A percentile compares a stretch with the other conserved stretches of the same genome.
phyloP scores from a whole-genome alignment of 30 jellyfish, hydroid and myxozoan genomes.

The Turritopsis rubra region DNA sequence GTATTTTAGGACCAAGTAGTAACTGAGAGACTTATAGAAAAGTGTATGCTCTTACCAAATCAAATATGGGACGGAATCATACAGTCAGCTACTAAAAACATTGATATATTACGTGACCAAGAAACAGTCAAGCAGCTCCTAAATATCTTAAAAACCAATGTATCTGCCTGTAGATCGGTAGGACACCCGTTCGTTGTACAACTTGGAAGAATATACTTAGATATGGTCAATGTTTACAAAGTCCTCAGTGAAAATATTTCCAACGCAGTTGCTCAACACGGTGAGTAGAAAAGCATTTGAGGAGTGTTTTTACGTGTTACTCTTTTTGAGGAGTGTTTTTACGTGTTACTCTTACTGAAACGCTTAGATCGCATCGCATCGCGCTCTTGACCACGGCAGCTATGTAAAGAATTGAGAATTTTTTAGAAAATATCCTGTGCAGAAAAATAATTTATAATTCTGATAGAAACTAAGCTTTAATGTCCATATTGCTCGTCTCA shows the following conservation, averaged over 20 bases:
- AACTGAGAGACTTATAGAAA: conserved; percentile 94
- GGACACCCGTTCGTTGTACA: conserved; percentile 91
- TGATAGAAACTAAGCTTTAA: no score
- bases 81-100: conserved; percentile 82
- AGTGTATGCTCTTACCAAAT: conserved; percentile 95
- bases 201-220: conserved; percentile 89
- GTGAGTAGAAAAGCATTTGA: conserved; percentile 44
- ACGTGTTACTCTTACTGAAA: no score
- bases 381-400: no score
- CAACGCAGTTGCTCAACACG: conserved; percentile 87
- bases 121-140: conserved; percentile 93
- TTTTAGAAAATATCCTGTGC: no score
- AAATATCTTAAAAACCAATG: conserved; percentile 85
- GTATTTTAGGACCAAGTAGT: conserved; percentile 82
- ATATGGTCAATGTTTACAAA: conserved; percentile 84
- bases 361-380: no score
- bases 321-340: not conserved
- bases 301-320: not conserved
- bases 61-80: conserved; percentile 98
- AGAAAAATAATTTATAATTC: no score
- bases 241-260: conserved; percentile 94
- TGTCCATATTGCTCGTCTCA: no score
- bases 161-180: conserved; percentile 84
- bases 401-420: no score
- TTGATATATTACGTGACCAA: conserved; percentile 81